Conservation (phyloP, 2,797 vertebrate genomes). For the Hypotaenidia philippensis region DNA sequence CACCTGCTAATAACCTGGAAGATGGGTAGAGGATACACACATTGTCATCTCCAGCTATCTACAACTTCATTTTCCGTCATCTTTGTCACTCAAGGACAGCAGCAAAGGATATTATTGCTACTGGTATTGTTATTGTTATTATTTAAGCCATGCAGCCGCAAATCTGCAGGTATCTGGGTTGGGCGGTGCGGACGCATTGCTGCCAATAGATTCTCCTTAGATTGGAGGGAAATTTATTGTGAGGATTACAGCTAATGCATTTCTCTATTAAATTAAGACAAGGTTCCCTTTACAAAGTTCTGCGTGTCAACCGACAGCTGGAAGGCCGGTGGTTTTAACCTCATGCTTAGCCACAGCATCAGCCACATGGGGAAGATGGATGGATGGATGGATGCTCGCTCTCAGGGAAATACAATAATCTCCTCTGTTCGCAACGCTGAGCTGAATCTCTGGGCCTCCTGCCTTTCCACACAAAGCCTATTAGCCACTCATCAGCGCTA, state of each 20-base stretch:
- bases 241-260: constrained; percentile 41
- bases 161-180: constrained; percentile 40
- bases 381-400: neutral
- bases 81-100: constrained; percentile 76
- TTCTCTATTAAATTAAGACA: constrained; percentile 56
- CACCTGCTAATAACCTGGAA: constrained; percentile 78
- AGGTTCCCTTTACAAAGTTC: constrained; percentile 11
- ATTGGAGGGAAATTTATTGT: constrained; percentile 40
- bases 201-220: constrained; percentile 7
- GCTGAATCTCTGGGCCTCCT: neutral
- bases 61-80: constrained; percentile 78
- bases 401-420: neutral
- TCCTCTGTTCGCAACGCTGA: neutral
- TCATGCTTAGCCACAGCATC: neutral
- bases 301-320: neutral
- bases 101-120: constrained; percentile 73
- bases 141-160: constrained; percentile 52
- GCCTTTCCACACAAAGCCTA: neutral
- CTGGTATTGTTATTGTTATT: constrained; percentile 66
- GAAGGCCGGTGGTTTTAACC: constrained; percentile 42
- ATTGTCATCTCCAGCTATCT: constrained; percentile 72
- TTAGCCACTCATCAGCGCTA: neutral
- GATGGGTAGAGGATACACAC: constrained; percentile 48
- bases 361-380: neutral
- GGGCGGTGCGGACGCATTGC: neutral